These are phyloP conservation scores for Rachycentron canadum DNA, from an alignment of 2,797 vertebrate species.

Conservation along the genomic window DNA sequence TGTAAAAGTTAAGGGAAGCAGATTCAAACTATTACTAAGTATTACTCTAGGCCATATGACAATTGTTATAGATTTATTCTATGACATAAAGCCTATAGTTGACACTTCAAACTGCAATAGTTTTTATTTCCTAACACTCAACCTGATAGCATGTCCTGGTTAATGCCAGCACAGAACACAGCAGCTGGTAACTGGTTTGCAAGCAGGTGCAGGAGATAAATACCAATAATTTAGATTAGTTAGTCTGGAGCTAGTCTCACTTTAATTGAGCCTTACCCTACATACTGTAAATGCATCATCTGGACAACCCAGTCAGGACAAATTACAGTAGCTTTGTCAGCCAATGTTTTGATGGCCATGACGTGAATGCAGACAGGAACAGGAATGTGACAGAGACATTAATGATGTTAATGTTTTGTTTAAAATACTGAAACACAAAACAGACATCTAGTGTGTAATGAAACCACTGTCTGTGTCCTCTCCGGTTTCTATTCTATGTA, in stretches of 20 bases:
- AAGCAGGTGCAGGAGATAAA: conserved; percentile 74
- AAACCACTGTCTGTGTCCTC: not conserved
- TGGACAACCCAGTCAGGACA: conserved; percentile 34
- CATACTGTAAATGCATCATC: conserved; percentile 68
- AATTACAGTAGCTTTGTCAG: conserved; percentile 15
- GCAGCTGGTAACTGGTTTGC: conserved; percentile 70
- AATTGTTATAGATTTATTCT: not conserved
- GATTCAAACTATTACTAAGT: not conserved
- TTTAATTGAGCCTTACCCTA: conserved; percentile 82
- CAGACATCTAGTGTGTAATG: not conserved
- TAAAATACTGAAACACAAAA: not conserved
- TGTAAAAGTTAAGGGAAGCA: not conserved
- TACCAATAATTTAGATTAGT: conserved; percentile 73
- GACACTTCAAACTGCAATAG: not conserved
- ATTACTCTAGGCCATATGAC: not conserved
- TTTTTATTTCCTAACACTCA: not conserved
- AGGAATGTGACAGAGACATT: not conserved
- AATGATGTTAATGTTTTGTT: not conserved
- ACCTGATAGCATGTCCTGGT: conserved; percentile 32
- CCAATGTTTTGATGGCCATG: not conserved
- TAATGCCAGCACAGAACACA: conserved; percentile 40
- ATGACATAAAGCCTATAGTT: not conserved
- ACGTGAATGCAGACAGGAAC: not conserved
- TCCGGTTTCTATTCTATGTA: not conserved
- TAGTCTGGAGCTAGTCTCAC: conserved; percentile 64